Evolutionary conservation across 2,797 vertebrate species (phyloP), one percentile per base, ranked within the genome.

Genomic region (Picus viridis): DNA sequence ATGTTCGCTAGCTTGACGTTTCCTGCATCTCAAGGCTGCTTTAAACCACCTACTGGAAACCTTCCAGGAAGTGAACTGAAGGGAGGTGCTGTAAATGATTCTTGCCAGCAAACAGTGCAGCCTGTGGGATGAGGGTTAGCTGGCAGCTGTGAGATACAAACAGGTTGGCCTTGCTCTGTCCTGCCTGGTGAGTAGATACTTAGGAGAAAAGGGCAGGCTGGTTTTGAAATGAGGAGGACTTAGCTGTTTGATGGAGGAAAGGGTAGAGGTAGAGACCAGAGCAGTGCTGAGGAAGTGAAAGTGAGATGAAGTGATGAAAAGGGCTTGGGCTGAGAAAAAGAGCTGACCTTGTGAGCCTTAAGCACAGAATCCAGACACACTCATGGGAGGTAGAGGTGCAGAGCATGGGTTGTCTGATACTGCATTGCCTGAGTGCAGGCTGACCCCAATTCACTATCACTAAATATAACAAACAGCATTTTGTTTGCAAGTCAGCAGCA

Each of bases 401-500:
- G 22, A 54, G 45, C 13, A 1, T 65, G 30, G 7, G 20, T 8
- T 22, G 12, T 34, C 39, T 70, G 36, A 73, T 63, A 14, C 3
- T 68, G 49, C 7, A 1, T 16, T 67, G 29, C 23, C 47, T 47
- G 49, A 39, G 22, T 9, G 43, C 43, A 22, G 1, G 0, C 12
- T 39, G 36, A 5, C 47, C n/a, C 51, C 36, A 12, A 16, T 22
- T 36, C 61, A 56, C 32, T 30, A 3, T 32, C 71, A 45, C 49
- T 73, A 9, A 41, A 20, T 23, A 16, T 4, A 16, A 1, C 2
- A 2, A 71, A 3, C 34, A 43, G 4, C 59, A 13, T 23, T 7
- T 47, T 32, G 30, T 13, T 22, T 57, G 15, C 6, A 0, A 19
- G 1, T 32, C 16, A 77, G 45, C 45, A 24, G 0, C 22, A 24